A percentile compares a stretch with the other conserved stretches of the same genome.
These are phyloP conservation scores for Chlamydotis undulata DNA, from an alignment of 2,113 vertebrate genomes.

Conservation along the genomic window DNA sequence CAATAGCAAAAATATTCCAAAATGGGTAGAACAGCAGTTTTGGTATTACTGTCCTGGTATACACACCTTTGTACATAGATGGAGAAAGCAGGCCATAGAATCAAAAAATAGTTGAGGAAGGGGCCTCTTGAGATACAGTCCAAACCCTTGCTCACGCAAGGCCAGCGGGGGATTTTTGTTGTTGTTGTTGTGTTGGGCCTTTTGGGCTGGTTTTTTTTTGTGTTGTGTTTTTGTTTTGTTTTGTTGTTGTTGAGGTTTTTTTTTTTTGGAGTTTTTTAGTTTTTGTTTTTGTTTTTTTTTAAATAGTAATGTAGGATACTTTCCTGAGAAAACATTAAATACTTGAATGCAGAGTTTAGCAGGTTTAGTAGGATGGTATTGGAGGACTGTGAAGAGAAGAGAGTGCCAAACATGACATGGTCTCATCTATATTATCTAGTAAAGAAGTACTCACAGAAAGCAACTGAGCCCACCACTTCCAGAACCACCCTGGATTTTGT, in stretches of 20 bases:
- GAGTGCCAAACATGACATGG: not conserved
- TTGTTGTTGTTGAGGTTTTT: no score
- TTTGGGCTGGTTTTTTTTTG: not conserved
- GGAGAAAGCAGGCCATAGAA: not conserved
- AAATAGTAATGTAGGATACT: not conserved
- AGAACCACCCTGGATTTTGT: not conserved
- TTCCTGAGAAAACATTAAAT: not conserved
- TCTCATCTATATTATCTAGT: not conserved
- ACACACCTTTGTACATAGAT: fast-evolving
- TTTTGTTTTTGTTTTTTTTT: no score
- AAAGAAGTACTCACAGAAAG: not conserved
- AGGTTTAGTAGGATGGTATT: not conserved
- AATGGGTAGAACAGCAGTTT: not conserved
- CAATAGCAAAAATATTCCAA: not conserved
- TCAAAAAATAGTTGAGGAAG: not conserved
- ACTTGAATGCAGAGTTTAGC: not conserved
- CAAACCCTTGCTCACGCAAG: not conserved
- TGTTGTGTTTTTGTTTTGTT: not conserved
- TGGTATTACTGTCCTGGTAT: not conserved
- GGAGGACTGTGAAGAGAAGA: not conserved
- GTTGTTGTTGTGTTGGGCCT: not conserved
- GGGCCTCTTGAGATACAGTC: not conserved
- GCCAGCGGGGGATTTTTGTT: not conserved
- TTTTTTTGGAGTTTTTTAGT: no score
- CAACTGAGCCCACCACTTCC: not conserved